Percentiles rank a stretch among this genome's conserved stretches.
Conservation (phyloP, 1,140 invertebrate species). For the Coptotermes formosanus region DNA sequence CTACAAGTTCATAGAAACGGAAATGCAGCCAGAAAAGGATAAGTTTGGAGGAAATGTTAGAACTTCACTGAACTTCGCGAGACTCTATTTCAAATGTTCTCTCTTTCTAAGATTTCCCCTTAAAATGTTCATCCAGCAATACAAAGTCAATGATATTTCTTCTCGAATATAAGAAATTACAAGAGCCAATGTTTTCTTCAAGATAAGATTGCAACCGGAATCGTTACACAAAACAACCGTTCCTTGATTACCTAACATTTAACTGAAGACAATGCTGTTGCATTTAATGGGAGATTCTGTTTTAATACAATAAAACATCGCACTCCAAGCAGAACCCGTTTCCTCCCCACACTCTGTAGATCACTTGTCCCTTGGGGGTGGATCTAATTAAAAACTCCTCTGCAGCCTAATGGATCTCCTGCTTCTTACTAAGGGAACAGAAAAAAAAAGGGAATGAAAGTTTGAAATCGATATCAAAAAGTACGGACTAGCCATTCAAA, state of each 20-base stretch:
- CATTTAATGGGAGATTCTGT: not conserved
- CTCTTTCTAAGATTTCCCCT: not conserved
- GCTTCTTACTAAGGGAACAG: not conserved
- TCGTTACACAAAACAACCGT: not conserved
- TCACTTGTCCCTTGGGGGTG: not conserved
- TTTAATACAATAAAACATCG: not conserved
- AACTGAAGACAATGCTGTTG: not conserved
- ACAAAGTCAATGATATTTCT: not conserved
- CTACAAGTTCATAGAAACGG: not conserved
- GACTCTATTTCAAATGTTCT: not conserved
- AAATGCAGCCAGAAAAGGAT: not conserved
- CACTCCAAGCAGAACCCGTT: not conserved
- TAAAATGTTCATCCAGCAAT: not conserved
- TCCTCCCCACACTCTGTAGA: not conserved
- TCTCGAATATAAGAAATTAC: not conserved
- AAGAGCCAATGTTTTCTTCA: not conserved
- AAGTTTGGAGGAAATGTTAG: not conserved
- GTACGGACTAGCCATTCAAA: not conserved
- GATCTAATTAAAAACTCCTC: slow-evolving; percentile 5
- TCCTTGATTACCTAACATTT: not conserved
- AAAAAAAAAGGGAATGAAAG: not conserved
- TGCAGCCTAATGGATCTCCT: not conserved
- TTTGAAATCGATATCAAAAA: not conserved
- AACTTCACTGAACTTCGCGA: not conserved
- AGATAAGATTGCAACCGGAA: not conserved